Conservation (phyloP, 2,113 vertebrate species). For the Ammodytes dubius region DNA sequence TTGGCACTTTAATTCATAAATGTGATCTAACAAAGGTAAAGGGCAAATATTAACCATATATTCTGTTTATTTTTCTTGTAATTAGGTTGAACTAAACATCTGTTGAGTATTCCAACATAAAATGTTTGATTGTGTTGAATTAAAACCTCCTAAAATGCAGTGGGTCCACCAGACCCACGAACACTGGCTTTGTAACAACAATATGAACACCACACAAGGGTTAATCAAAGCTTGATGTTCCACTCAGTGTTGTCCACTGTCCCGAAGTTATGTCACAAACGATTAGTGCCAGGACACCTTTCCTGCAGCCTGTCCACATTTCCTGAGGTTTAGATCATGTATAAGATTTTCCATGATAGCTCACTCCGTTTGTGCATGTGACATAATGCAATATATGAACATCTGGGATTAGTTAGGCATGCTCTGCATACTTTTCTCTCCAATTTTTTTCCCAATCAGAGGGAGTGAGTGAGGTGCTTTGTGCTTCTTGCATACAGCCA, state of each 20-base stretch:
- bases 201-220: no score
- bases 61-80: no score
- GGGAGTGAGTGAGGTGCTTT: constrained; percentile 32
- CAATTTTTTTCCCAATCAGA: constrained; percentile 19
- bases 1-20: no score
- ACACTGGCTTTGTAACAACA: no score
- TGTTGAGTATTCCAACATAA: no score
- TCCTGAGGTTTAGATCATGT: constrained; percentile 67
- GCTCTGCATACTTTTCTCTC: constrained; percentile 26
- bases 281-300: constrained; percentile 55
- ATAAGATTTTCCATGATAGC: constrained; percentile 79
- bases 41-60: no score
- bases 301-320: constrained; percentile 68
- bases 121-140: no score
- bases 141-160: no score
- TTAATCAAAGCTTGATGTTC: background rate
- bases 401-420: constrained; percentile 77
- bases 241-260: background rate
- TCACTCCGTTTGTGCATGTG: constrained; percentile 69
- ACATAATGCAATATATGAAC: constrained; percentile 79
- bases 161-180: no score
- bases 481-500: constrained; percentile 14
- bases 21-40: no score
- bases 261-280: constrained; percentile 28
- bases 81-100: no score